These are phyloP conservation scores for Amazona ochrocephala DNA, from an alignment of 2,797 vertebrate genomes.

Conservation along the genomic window DNA sequence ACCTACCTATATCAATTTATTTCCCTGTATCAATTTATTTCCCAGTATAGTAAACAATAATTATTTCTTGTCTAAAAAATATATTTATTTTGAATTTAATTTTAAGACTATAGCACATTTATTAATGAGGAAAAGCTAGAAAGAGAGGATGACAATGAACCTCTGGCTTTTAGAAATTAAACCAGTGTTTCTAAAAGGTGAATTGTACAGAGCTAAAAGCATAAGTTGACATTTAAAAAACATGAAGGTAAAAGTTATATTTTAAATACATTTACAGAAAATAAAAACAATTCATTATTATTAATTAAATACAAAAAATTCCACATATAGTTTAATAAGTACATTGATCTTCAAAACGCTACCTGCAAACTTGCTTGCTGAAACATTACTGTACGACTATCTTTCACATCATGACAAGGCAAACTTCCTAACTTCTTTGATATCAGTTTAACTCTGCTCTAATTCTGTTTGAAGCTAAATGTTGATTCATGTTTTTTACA, in stretches of 20 bases:
- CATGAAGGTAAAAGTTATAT: neutral
- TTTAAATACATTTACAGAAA: neutral
- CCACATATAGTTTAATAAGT: neutral
- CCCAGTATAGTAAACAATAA: neutral
- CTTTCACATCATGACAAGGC: constrained; percentile 28
- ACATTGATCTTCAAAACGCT: neutral
- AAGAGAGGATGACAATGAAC: neutral
- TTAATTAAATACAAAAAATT: neutral
- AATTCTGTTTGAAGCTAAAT: constrained; percentile 66
- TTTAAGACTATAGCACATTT: neutral
- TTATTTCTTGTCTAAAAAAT: neutral
- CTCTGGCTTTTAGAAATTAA: neutral
- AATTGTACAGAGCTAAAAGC: neutral
- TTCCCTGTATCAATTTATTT: neutral
- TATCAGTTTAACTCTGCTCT: constrained; percentile 47
- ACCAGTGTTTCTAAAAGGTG: neutral
- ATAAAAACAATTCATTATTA: neutral
- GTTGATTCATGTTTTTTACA: constrained; percentile 57
- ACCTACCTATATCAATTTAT: neutral
- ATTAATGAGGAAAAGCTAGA: neutral
- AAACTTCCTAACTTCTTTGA: constrained; percentile 54
- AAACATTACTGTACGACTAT: neutral
- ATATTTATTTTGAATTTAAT: neutral
- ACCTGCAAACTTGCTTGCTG: neutral
- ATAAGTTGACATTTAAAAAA: neutral